Evolutionary conservation across 2,888 invertebrate genomes (phyloP).

Genomic region (Beris morrisii): DNA sequence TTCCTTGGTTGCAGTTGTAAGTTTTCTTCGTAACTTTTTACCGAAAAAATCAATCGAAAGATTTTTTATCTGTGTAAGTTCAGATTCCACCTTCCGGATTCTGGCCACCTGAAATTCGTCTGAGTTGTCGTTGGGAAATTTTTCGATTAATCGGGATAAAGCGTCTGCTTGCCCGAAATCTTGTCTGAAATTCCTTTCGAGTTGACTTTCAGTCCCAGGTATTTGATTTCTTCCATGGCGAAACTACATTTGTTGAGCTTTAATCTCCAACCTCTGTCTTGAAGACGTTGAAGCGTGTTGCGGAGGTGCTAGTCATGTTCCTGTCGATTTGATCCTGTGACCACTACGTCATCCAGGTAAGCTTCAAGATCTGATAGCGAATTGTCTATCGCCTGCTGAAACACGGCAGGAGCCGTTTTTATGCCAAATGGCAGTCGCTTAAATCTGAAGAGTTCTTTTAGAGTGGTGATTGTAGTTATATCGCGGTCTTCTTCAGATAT

Average conservation of each 20-base stretch:
- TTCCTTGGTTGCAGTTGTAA: too few relatives aligned
- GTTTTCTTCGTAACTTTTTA: too few relatives aligned
- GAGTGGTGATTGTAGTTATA: background rate
- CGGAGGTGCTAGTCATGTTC: background rate
- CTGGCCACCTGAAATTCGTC: conserved; percentile 40
- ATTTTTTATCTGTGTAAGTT: conserved; percentile 30
- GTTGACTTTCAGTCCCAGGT: too few relatives aligned
- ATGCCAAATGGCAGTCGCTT: conserved; percentile 4
- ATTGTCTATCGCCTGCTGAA: background rate
- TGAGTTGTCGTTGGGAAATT: conserved; percentile 32
- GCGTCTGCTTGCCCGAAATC: conserved; percentile 4
- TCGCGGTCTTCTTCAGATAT: background rate
- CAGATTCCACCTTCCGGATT: conserved; percentile 41
- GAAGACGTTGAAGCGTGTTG: conserved; percentile 1
- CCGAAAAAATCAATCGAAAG: too few relatives aligned
- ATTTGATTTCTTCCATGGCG: conserved; percentile 3
- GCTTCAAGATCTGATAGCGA: background rate
- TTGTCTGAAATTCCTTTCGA: background rate
- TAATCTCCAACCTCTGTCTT: background rate
- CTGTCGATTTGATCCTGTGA: background rate
- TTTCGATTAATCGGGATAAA: background rate
- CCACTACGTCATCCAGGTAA: background rate
- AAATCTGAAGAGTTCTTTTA: conserved; percentile 3
- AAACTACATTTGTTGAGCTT: conserved; percentile 9
- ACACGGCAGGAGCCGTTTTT: background rate